Base-by-base conservation (phyloP, 1,140 invertebrate genomes). In the Zaprionus lachaisei region DNA sequence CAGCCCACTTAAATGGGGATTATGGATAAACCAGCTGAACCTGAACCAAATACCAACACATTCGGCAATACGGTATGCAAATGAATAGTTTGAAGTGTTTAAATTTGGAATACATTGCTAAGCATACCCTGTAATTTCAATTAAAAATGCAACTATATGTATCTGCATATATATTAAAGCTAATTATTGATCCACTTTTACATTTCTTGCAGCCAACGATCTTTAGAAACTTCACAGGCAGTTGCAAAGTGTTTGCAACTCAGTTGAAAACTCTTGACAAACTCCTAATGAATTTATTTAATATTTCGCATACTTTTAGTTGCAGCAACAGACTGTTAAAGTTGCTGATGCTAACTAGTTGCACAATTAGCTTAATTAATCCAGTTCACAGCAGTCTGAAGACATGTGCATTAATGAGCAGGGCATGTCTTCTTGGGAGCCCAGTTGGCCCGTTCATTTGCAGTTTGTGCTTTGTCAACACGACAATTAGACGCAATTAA, bases 401-500 rank as follows among this genome's bases (percentile, higher is more conserved):
- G 37, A 58, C 34, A 17, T 66, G 22, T 56, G 24, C 54, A 12
- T 26, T 24, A 56, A 56, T 28, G 54, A 31, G 22, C 20, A 17
- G 26, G 47, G 41, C 41, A 47, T 9, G n/a, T 17, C n/a, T 15
- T 7, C 41, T 47, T 47, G 41, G 41, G 7, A 17, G 41, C n/a
- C 41, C 26, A 28, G 26, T n/a, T 5, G 2, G 38, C 1, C 9
- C n/a, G 7, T 74, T 62, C 68, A 69, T 64, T 83, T 75, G 66
- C 63, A 62, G 67, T 74, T 72, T 55, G 63, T 55, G 63, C 64
- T 68, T 66, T 86, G 69, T 86, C 78, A 83, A 80, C 84, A 81
- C 49, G 69, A 65, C 81, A 87, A 87, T 87, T 87, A 89, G 68
- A 72, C 57, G 71, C 74, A 84, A 89, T 89, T 83, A 86, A 82